Conservation (phyloP, 2,113 vertebrate genomes). For the Melierax canorus region DNA sequence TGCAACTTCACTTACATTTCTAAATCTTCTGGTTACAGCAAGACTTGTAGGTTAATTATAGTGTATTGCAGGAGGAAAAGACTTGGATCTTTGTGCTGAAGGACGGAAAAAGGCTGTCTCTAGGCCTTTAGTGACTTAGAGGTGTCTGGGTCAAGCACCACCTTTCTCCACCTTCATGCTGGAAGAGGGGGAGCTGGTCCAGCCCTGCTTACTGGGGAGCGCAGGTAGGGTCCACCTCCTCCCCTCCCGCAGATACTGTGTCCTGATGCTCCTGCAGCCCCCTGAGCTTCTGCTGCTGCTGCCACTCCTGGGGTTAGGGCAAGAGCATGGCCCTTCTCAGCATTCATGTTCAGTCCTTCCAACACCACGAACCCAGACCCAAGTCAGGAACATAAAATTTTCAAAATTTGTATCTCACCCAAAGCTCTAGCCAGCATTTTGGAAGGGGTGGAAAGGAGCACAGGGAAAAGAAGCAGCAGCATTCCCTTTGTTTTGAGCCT, state of each 20-base stretch:
- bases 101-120: not conserved
- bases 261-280: not conserved
- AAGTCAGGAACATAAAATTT: not conserved
- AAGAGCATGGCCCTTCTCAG: not conserved
- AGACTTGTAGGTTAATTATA: not conserved
- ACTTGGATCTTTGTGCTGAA: not conserved
- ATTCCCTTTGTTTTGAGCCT: not conserved
- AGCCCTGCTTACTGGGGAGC: not conserved
- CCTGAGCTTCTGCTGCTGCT: not conserved
- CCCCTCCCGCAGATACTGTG: not conserved
- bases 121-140: not conserved
- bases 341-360: not conserved
- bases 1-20: not conserved
- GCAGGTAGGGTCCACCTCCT: rapidly evolving
- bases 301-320: too few species aligned
- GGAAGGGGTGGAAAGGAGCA: not conserved
- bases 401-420: not conserved
- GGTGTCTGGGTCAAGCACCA: not conserved
- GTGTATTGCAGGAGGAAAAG: not conserved
- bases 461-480: not conserved
- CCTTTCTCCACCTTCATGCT: not conserved
- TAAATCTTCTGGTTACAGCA: not conserved
- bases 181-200: not conserved
- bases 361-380: not conserved
- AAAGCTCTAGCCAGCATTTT: not conserved